These are phyloP conservation scores for Tenualosa ilisha DNA, from an alignment of 2,797 vertebrate species.

Conservation along the genomic window DNA sequence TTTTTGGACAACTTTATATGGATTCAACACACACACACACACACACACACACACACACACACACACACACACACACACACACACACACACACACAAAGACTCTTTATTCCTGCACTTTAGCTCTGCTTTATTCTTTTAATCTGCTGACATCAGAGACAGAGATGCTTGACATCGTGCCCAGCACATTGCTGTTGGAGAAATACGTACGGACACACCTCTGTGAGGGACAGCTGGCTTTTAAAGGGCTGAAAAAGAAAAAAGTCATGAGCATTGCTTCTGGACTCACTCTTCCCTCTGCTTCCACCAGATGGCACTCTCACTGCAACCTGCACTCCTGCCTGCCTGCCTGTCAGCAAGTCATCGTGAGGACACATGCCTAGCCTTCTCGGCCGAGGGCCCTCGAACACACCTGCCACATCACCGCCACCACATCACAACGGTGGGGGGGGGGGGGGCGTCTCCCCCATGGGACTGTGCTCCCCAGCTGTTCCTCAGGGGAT, in stretches of 20 bases:
- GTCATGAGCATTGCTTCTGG: background rate
- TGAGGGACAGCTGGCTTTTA: constrained; percentile 9
- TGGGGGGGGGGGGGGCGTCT: background rate
- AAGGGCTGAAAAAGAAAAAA: constrained; percentile 24
- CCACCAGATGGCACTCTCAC: constrained; percentile 21
- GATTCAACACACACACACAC: background rate
- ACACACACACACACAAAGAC: background rate
- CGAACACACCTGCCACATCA: constrained; percentile 3
- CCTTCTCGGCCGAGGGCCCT: background rate
- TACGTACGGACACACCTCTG: background rate
- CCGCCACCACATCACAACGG: background rate
- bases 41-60: background rate
- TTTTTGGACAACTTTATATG: background rate
- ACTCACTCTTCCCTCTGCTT: background rate
- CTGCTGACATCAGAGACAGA: constrained; percentile 24
- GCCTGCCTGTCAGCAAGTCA: background rate
- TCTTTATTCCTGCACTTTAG: background rate
- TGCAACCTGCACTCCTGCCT: background rate
- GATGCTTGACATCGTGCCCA: constrained; percentile 20
- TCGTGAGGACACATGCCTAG: background rate
- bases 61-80: background rate
- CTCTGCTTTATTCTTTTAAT: constrained; percentile 23
- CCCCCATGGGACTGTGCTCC: background rate
- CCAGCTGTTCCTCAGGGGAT: background rate
- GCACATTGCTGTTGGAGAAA: background rate